Evolutionary conservation across 2,888 invertebrate species (phyloP), one percentile per base, ranked within the genome.

Genomic region (Rotaria macrura): DNA sequence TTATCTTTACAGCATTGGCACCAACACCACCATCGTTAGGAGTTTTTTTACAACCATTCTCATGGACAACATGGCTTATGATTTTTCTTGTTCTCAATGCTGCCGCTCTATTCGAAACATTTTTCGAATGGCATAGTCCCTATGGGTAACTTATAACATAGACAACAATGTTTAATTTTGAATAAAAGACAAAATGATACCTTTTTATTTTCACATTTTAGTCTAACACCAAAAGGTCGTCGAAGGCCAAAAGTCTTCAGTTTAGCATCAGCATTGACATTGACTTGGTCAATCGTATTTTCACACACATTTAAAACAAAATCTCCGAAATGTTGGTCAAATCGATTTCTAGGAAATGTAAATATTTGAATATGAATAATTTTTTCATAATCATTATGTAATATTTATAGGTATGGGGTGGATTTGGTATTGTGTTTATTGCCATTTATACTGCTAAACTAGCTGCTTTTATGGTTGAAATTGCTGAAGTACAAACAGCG

Each of bases 61-160:
- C 43, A n/a, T 79, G 79, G 79, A 14, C 40, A 25, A 25, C 79
- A 79, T 79, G 79, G 79, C 34, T 14, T 25, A 43, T 87, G 20
- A 86, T 87, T 7, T 87, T 87, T 34, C 25, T 87, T 20, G 85
- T 79, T 34, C 65, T 87, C 2, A 85, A 85, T 54, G 87, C 87
- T 7, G 43, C 86, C 12, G 85, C 87, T 54, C 29, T 84, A 34
- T 57, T 72, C n/a, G 84, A 85, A 52, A 86, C 84, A 29, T 84
- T 87, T 55, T 87, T 86, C 65, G 87, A 87, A 84, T 87, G 87
- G 87, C 87, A 87, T 84, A 87, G 87, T 83, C 87, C 87, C 23
- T 87, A 85, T 43, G 87, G 87, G 65, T 72, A 84, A 79, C 4
- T 52, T 23, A 52, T 23, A 1, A 52, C 4, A 52, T 5, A 23